Evolutionary conservation across 2,888 invertebrate species (phyloP).

Genomic region (Cerastis rubricosa): DNA sequence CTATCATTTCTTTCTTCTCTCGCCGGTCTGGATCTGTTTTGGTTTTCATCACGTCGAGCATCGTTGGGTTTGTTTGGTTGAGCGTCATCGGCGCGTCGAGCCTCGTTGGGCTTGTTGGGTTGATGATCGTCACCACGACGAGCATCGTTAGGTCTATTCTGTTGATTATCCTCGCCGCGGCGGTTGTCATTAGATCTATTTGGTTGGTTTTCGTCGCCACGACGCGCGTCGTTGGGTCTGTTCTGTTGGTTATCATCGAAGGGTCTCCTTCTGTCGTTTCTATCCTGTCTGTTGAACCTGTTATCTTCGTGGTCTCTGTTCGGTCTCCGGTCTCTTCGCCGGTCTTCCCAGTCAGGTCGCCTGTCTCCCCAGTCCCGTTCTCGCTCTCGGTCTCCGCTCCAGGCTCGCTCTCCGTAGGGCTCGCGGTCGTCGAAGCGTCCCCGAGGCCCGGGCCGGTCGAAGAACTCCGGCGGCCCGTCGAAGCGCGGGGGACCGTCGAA

Average conservation of each 20-base stretch:
- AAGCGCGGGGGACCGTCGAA: constrained; percentile 69
- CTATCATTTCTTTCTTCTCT: constrained; percentile 50
- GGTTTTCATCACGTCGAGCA: constrained; percentile 17
- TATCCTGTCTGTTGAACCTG: constrained; percentile 70
- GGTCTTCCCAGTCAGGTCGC: constrained; percentile 80
- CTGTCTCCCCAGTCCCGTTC: constrained; percentile 78
- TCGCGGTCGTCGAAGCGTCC: constrained; percentile 86
- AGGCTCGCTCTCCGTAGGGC: constrained; percentile 80
- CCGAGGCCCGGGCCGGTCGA: constrained; percentile 79
- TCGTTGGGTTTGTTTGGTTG: constrained; percentile 28
- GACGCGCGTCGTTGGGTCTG: constrained; percentile 45
- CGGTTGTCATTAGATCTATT: constrained; percentile 44
- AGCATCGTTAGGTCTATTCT: constrained; percentile 21
- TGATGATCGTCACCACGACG: constrained; percentile 36
- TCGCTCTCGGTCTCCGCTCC: constrained; percentile 81
- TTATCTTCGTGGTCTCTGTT: constrained; percentile 76
- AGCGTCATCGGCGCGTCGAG: constrained; percentile 29
- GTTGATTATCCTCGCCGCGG: constrained; percentile 41
- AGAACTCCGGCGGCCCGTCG: constrained; percentile 84
- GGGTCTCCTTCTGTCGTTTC: constrained; percentile 75
- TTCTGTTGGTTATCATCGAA: constrained; percentile 72
- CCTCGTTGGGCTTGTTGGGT: constrained; percentile 23
- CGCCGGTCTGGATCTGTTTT: constrained; percentile 28
- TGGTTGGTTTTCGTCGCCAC: constrained; percentile 36
- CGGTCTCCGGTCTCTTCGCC: constrained; percentile 75